phyloP scores from a whole-genome alignment of 2,113 vertebrate species.

The Tringa solitaria region DNA sequence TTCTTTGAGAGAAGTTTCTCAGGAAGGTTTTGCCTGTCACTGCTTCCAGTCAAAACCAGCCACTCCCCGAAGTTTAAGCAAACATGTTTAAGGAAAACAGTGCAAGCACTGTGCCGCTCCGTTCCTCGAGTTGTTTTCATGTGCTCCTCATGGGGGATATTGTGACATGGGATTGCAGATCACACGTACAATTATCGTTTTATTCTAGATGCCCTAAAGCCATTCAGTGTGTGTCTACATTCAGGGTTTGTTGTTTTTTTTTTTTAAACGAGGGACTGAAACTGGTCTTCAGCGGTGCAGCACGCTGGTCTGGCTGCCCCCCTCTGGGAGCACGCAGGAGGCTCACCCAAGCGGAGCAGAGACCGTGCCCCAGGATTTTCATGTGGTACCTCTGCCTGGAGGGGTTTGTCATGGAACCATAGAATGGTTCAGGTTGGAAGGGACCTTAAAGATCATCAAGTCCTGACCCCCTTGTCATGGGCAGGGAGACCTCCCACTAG shows the following conservation, averaged over 20 bases:
- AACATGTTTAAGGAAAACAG: background rate
- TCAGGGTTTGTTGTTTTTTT: background rate
- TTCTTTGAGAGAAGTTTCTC: background rate
- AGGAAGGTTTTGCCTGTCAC: background rate
- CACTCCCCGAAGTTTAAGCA: background rate
- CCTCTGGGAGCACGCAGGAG: rapidly evolving
- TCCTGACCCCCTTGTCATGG: too few species aligned
- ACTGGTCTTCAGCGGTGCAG: background rate
- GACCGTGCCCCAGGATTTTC: background rate
- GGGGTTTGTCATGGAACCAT: background rate
- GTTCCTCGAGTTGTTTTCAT: background rate
- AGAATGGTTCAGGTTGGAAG: too few species aligned
- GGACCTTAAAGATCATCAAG: too few species aligned
- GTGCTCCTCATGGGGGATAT: background rate
- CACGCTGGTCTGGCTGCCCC: background rate
- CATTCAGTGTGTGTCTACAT: background rate
- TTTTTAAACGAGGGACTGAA: background rate
- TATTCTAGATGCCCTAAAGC: background rate
- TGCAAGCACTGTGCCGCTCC: background rate
- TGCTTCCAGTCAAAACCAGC: background rate
- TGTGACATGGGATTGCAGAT: background rate
- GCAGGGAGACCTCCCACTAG: too few species aligned
- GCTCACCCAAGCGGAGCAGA: background rate
- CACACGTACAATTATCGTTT: rapidly evolving
- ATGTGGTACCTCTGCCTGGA: background rate